Evolutionary conservation across 1,140 invertebrate species (phyloP).

Genomic region (Melanaphis sacchari): DNA sequence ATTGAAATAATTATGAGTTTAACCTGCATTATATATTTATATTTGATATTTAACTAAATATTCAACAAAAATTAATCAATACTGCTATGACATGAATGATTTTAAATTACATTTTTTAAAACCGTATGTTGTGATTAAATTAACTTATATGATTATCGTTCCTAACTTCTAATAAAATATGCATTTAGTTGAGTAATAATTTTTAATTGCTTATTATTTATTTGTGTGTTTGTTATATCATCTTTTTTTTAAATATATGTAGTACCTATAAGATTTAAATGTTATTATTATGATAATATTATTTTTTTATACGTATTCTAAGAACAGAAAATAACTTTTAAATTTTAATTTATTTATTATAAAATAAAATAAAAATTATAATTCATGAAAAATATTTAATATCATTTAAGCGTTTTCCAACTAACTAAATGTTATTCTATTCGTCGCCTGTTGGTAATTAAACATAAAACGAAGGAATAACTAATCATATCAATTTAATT

Average conservation of each 20-base stretch:
- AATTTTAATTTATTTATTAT: background rate
- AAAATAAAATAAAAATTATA: background rate
- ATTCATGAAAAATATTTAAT: background rate
- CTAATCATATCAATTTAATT: background rate
- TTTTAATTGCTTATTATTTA: too few relatives aligned
- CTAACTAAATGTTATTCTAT: background rate
- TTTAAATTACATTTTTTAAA: background rate
- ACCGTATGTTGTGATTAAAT: background rate
- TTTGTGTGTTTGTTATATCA: background rate
- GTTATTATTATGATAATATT: background rate
- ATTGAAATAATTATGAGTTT: background rate
- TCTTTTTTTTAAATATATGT: background rate
- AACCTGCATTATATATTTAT: too few relatives aligned
- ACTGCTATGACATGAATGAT: background rate
- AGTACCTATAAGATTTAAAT: background rate
- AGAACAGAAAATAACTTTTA: background rate
- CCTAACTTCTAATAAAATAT: background rate
- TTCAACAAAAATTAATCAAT: background rate
- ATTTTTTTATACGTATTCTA: background rate
- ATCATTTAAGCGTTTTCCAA: background rate
- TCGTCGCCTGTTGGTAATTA: background rate
- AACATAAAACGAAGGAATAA: background rate
- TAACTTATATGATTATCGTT: background rate
- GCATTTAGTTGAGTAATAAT: background rate
- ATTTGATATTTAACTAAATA: background rate